Evolutionary conservation across 2,888 invertebrate species (phyloP).

Genomic region (Tholera decimalis): DNA sequence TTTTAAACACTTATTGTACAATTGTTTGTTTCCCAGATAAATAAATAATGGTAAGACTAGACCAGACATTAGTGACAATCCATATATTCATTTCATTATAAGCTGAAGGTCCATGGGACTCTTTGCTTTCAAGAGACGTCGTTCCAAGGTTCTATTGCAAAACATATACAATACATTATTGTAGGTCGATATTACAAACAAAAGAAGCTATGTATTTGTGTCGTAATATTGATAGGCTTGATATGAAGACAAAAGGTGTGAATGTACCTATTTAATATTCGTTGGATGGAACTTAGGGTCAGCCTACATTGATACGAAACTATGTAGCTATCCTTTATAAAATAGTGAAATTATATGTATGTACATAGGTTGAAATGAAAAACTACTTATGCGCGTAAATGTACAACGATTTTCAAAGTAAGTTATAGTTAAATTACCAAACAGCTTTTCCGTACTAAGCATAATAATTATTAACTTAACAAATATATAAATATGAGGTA

Average conservation of each 20-base stretch:
- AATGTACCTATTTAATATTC: conserved; percentile 17
- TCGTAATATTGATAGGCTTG: conserved; percentile 26
- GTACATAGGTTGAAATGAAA: too few relatives aligned
- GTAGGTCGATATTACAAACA: conserved; percentile 17
- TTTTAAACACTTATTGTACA: too few relatives aligned
- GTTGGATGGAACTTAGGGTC: neutral
- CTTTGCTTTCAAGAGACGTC: conserved; percentile 8
- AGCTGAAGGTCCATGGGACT: neutral
- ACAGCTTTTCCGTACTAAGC: too few relatives aligned
- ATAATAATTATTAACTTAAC: too few relatives aligned
- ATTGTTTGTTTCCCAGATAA: too few relatives aligned
- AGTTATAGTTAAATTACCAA: too few relatives aligned
- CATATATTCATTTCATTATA: neutral
- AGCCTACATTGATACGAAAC: neutral
- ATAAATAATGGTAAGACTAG: too few relatives aligned
- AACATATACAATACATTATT: conserved; percentile 4
- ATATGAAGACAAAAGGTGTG: conserved; percentile 22
- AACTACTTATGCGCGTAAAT: too few relatives aligned
- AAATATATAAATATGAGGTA: too few relatives aligned
- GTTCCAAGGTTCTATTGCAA: conserved; percentile 24
- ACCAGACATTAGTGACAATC: too few relatives aligned
- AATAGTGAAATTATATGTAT: neutral
- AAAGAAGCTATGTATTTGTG: conserved; percentile 24
- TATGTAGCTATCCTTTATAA: neutral
- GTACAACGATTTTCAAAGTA: too few relatives aligned